Percentiles rank a stretch among this genome's conserved stretches.
phyloP scores from a whole-genome alignment of 2,113 vertebrate species.

The Furnarius figulus region DNA sequence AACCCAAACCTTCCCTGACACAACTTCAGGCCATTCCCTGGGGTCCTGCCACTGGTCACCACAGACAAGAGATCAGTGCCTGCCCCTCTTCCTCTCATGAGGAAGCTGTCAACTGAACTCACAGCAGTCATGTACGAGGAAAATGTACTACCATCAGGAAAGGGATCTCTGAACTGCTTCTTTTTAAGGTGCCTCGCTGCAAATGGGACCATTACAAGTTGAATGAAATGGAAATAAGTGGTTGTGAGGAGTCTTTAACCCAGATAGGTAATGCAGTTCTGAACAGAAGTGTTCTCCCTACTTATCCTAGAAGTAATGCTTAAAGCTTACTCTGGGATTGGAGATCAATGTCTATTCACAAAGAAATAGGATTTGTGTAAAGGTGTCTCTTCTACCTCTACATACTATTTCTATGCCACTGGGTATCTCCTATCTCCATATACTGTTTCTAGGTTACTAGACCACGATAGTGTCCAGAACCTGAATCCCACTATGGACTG shows the following conservation, averaged over 20 bases:
- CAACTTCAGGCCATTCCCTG: background rate
- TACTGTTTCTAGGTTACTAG: background rate
- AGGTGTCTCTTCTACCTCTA: background rate
- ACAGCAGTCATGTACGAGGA: background rate
- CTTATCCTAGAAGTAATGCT: background rate
- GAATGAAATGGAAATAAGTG: background rate
- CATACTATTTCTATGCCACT: background rate
- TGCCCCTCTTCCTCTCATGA: background rate
- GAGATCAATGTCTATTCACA: background rate
- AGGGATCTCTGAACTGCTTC: background rate
- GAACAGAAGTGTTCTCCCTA: background rate
- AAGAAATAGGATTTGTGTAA: background rate
- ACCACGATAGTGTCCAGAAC: rapidly evolving
- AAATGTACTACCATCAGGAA: background rate
- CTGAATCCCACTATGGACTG: background rate
- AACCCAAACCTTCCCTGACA: background rate
- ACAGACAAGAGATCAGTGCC: background rate
- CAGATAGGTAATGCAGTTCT: background rate
- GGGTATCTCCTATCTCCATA: background rate
- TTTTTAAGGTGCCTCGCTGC: background rate
- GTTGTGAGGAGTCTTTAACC: background rate
- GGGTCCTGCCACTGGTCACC: background rate
- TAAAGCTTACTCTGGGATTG: background rate
- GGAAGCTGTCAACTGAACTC: background rate
- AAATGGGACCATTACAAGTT: background rate